Evolutionary conservation across 2,113 vertebrate genomes (phyloP).

Genomic region (Regulus satrapa): DNA sequence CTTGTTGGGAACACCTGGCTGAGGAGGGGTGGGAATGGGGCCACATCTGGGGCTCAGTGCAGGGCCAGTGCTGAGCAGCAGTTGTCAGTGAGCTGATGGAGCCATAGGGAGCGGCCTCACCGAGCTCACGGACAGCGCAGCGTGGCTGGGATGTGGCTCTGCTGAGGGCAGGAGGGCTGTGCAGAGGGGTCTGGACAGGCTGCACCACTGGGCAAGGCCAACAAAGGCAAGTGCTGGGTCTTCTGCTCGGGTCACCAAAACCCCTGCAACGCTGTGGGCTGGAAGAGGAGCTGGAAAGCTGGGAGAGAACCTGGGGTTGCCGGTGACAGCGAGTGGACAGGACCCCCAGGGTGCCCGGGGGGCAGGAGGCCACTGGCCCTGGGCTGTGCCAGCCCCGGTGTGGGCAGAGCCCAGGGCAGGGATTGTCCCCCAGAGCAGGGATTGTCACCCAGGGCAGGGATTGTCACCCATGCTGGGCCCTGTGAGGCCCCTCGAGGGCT

Average conservation of each 20-base stretch:
- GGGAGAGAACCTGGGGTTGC: neutral
- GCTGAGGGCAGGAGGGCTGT: neutral
- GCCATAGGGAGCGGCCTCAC: accelerated
- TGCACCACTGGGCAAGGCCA: neutral
- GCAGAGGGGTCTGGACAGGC: neutral
- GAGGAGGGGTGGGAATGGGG: neutral
- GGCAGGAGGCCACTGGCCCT: neutral
- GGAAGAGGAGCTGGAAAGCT: neutral
- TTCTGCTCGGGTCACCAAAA: neutral
- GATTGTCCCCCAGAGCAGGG: neutral
- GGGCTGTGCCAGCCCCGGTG: neutral
- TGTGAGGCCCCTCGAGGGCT: neutral
- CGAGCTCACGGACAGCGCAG: neutral
- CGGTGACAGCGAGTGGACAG: accelerated
- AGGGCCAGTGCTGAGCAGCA: neutral
- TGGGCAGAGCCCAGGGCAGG: neutral
- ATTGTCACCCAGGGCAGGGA: neutral
- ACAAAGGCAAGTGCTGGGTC: neutral
- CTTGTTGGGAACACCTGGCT: neutral
- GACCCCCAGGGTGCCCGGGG: neutral
- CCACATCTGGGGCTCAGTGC: neutral
- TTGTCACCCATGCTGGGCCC: neutral
- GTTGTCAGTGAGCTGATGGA: accelerated
- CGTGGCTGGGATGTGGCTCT: neutral
- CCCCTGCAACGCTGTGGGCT: neutral